These are phyloP conservation scores for Muntiacus muntjak DNA, from an alignment of 2,113 vertebrate genomes.

Conservation along the genomic window DNA sequence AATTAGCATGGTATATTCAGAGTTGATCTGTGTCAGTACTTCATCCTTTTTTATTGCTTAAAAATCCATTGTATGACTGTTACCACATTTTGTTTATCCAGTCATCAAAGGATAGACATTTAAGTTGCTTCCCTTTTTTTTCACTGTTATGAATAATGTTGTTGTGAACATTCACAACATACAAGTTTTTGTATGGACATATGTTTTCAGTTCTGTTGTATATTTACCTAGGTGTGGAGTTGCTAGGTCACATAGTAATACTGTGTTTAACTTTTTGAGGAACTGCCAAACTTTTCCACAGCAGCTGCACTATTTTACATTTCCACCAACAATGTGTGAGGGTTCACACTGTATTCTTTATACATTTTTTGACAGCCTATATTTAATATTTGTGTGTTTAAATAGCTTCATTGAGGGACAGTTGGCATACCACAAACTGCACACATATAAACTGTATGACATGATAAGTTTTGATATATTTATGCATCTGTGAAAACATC, in stretches of 20 bases:
- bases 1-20: neutral
- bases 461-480: neutral
- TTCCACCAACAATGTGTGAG: neutral
- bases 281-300: neutral
- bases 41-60: neutral
- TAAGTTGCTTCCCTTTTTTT: neutral
- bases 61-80: neutral
- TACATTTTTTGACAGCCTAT: neutral
- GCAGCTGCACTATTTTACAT: neutral
- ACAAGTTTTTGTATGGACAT: neutral
- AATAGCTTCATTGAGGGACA: neutral
- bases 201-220: neutral
- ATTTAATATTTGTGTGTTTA: neutral
- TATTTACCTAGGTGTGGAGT: neutral
- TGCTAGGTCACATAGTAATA: neutral
- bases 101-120: neutral
- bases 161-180: neutral
- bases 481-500: neutral
- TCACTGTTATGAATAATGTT: neutral
- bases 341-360: neutral
- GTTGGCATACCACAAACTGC: neutral
- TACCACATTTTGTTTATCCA: neutral
- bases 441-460: neutral
- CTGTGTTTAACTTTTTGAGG: neutral
- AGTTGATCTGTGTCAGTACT: neutral